Base-by-base conservation (phyloP, 2,797 vertebrate genomes). In the Capromys pilorides region DNA sequence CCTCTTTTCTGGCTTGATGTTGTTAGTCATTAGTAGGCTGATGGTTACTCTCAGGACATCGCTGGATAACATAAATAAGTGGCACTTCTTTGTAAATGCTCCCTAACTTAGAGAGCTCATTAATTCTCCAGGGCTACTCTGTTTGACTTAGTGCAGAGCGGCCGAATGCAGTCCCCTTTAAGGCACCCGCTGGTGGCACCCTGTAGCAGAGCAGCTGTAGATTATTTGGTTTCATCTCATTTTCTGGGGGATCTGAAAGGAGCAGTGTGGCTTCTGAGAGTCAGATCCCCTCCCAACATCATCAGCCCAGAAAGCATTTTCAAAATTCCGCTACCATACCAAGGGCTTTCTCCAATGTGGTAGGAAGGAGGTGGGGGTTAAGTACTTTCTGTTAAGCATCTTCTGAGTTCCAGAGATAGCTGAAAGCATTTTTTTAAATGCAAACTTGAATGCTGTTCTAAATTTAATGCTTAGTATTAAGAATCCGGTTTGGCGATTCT, bases 381-480 rank as follows among this genome's bases (percentile, higher is more conserved):
- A 79, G 77, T 26, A 41, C 64, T 45, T 75, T 77, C 73, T 49
- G 73, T 79, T 96, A 96, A 96, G 91, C 85, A 57, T 95, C 89
- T 91, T 90, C 49, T 45, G 41, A 96, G 80, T 94, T 94, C 80
- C 88, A 75, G 80, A 96, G 91, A 61, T 83, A 86, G 66, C 87
- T 93, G 75, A 94, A 92, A 95, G 66, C 75, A 21, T 96, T 92
- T 57, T 92, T 57, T 51, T 39, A 36, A 93, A 89, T 69, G 85
- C 79, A 92, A 96, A 94, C 64, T 91, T 92, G 90, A 96, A 92
- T 75, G 71, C 66, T 92, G 10, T 86, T 97, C 88, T 96, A 95
- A 85, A 91, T 92, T 77, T 94, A 94, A 91, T 92, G 83, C 83
- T 94, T 94, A 54, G 88, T 92, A 92, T 95, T 95, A 96, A 96